Base-by-base conservation (phyloP, 2,888 invertebrate genomes). In the Acleris sparsana region DNA sequence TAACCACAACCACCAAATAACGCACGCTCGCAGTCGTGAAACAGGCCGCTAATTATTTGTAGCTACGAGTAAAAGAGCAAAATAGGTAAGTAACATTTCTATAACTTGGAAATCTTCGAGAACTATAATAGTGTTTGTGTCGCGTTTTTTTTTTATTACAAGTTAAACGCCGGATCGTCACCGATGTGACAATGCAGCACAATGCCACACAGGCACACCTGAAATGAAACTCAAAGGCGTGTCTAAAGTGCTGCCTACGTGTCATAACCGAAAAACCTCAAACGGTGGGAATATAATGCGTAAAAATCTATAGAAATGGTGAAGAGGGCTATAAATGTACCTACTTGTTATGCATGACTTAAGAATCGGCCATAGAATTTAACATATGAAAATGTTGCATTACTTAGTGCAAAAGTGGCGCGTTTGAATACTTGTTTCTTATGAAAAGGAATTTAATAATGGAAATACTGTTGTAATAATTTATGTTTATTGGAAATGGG, bases 181-280 rank as follows among this genome's bases (percentile, higher is more conserved):
- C 52, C 11, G 53, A 52, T 57, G 57, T 62, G 52, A 57, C 48
- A 52, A 57, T n/a, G 66, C 61, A 52, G 60, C n/a, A 66, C 57
- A 62, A 66, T 66, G 48, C 52, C 39, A 20, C 46, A 66, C 61
- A 57, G 51, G 62, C 62, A 62, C 46, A 18, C 53, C 22, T 48
- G 57, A 46, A 66, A 62, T 57, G 61, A 57, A 48, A 57, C 52
- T 62, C 57, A 44, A 60, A 52, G 52, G 18, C 33, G 57, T 39
- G 33, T 53, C 29, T 20, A 57, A 66, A 57, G 44, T 25, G 52
- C 46, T n/a, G n/a, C n/a, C 39, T 39, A 39, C 13, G 39, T 39
- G 6, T 44, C n/a, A 43, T 46, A 16, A 16, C 46, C 46, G 17
- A 46, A 46, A 46, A 39, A 13, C 39, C 39, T 39, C 39, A 39